Evolutionary conservation across 2,113 vertebrate species (phyloP), one percentile per base, ranked within the genome.

Genomic region (Ifrita kowaldi): DNA sequence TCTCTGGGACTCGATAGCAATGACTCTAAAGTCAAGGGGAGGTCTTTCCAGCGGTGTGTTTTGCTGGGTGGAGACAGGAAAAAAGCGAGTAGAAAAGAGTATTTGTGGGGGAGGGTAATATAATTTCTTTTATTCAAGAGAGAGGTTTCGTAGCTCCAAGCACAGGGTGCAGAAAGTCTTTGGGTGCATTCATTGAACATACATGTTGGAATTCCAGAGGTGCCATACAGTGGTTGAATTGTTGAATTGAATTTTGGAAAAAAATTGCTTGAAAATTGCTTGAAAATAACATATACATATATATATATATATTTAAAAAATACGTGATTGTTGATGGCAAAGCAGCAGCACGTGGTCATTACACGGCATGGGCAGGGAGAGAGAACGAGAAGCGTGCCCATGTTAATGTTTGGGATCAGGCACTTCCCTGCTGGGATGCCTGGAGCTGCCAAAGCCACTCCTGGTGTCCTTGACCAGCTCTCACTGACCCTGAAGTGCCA

Each of bases 81-180:
- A 53, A 37, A 94, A 90, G 11, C 47, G 70, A 68, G 56, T 80
- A 91, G 75, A 80, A 85, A 82, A 65, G 69, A 85, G 46, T 42
- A 57, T 89, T 81, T 92, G 82, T 80, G 21, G 52, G 53, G 33
- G 12, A 83, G 47, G 69, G 28, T 77, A 32, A 86, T 71, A 65
- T 17, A 47, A 77, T 56, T 90, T 80, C 33, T 83, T 93, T 94
- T 95, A 94, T 96, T 92, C 18, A 46, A 81, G 82, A 24, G 9
- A 80, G 47, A 77, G 28, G 30, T 60, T 75, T 64, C 32, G 44
- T 60, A 64, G 93, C 86, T 79, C 28, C 89, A 94, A 91, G 64
- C 75, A 70, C 12, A 88, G 87, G 39, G 41, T 76, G 93, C 57
- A 76, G 56, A 70, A 84, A 42, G 76, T 90, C 87, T 84, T 88